Conservation (phyloP, 2,797 vertebrate genomes). For the Poeciliopsis infans region DNA sequence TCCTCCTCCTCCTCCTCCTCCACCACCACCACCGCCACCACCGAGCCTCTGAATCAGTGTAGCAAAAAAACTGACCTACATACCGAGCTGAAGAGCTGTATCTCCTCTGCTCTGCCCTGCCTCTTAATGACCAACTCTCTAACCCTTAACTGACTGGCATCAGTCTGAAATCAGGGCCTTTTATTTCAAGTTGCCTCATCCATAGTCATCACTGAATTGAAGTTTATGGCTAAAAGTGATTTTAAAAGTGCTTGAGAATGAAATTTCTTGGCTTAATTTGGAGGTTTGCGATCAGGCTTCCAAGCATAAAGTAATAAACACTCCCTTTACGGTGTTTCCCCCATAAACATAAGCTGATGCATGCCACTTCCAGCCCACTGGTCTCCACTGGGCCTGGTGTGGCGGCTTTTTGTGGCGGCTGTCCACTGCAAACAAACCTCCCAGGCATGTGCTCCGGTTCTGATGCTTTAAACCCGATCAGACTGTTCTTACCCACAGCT, state of each 20-base stretch:
- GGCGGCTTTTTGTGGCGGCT: slow-evolving; percentile 25
- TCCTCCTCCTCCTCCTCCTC: slow-evolving; percentile 43
- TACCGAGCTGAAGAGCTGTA: slow-evolving; percentile 73
- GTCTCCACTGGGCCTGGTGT: slow-evolving; percentile 56
- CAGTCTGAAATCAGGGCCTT: slow-evolving; percentile 4
- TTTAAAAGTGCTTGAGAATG: background rate
- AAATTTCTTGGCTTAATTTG: background rate
- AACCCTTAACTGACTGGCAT: slow-evolving; percentile 48
- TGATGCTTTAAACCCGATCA: background rate
- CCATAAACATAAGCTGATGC: slow-evolving; percentile 14
- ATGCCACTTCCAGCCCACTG: slow-evolving; percentile 23
- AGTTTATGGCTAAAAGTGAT: slow-evolving; percentile 5
- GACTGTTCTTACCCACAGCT: slow-evolving; percentile 3
- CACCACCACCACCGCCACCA: slow-evolving; percentile 50
- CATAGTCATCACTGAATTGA: slow-evolving; percentile 3
- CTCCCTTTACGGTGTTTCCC: background rate
- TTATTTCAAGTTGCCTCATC: background rate
- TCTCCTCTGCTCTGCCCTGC: slow-evolving; percentile 53
- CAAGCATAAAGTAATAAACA: background rate
- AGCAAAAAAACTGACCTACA: slow-evolving; percentile 84
- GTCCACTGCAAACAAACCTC: slow-evolving; percentile 35
- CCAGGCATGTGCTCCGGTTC: slow-evolving; percentile 40
- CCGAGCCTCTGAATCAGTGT: slow-evolving; percentile 74
- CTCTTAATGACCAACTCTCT: slow-evolving; percentile 62
- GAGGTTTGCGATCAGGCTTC: background rate